Evolutionary conservation across 2,113 vertebrate species (phyloP).

Genomic region (Chinchilla lanigera): DNA sequence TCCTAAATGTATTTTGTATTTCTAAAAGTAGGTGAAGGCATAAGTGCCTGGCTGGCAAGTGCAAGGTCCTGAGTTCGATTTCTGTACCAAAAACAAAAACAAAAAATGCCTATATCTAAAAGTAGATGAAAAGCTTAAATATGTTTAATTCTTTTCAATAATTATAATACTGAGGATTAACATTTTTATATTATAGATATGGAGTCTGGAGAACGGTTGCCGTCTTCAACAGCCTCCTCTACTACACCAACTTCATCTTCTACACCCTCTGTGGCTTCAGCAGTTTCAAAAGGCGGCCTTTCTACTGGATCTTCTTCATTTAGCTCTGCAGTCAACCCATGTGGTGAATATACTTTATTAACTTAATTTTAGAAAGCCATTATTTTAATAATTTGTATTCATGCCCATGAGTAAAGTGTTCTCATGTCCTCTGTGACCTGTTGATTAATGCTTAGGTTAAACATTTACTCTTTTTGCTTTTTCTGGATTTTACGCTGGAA

Average conservation of each 20-base stretch:
- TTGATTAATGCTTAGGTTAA: not conserved
- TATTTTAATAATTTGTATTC: not conserved
- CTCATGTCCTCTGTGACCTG: not conserved
- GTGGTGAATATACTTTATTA: slow-evolving; percentile 89
- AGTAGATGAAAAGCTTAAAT: not conserved
- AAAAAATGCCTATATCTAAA: too few relatives aligned
- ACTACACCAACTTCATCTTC: slow-evolving; percentile 91
- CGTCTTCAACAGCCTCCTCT: slow-evolving; percentile 88
- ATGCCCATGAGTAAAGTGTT: not conserved
- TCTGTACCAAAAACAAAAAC: too few relatives aligned
- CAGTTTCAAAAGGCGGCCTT: slow-evolving; percentile 87
- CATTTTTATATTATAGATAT: slow-evolving; percentile 88
- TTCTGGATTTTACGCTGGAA: not conserved
- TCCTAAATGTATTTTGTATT: slow-evolving; percentile 34
- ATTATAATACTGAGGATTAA: not conserved
- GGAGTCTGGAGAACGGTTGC: slow-evolving; percentile 94
- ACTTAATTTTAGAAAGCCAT: not conserved
- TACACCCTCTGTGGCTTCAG: slow-evolving; percentile 84
- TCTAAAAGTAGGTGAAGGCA: not conserved
- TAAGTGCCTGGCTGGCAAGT: too few relatives aligned
- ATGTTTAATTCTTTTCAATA: not conserved
- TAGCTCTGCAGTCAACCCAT: slow-evolving; percentile 91
- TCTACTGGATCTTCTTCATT: slow-evolving; percentile 87
- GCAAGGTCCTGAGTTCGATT: too few relatives aligned
- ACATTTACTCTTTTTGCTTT: not conserved